A percentile compares a stretch with the other conserved stretches of the same genome.
phyloP scores from a whole-genome alignment of 1,140 invertebrate genomes.

The Medauroidea extradentata region DNA sequence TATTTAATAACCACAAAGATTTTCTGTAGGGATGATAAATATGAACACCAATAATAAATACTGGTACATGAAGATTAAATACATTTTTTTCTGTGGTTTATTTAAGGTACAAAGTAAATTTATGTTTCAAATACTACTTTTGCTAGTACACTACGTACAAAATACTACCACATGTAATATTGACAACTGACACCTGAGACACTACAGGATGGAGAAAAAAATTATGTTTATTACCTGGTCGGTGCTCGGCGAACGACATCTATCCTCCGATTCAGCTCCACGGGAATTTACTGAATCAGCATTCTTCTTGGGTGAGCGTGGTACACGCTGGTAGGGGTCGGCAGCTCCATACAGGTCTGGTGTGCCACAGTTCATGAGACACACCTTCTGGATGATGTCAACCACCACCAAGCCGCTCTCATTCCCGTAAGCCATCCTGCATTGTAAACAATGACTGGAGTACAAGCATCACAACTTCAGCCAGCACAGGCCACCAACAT shows the following conservation, averaged over 20 bases:
- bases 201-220: background rate
- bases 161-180: background rate
- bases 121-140: background rate
- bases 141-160: too few species aligned
- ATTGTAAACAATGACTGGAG: too few species aligned
- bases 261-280: constrained; percentile 54
- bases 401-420: constrained; percentile 91
- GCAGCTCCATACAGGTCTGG: constrained; percentile 82
- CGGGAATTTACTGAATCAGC: constrained; percentile 38
- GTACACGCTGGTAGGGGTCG: constrained; percentile 83
- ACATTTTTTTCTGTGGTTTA: too few species aligned
- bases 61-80: too few species aligned
- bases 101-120: too few species aligned
- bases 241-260: constrained; percentile 79
- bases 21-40: too few species aligned
- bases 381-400: constrained; percentile 88
- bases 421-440: constrained; percentile 93
- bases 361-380: constrained; percentile 78
- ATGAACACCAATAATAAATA: too few species aligned
- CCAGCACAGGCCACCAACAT: too few species aligned
- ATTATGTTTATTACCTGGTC: constrained; percentile 69
- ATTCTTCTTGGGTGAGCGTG: constrained; percentile 72
- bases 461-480: too few species aligned
- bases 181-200: background rate
- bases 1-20: too few species aligned